These are phyloP conservation scores for Diploscapter pachys DNA, from an alignment of 1,140 invertebrate species.

Conservation along the genomic window DNA sequence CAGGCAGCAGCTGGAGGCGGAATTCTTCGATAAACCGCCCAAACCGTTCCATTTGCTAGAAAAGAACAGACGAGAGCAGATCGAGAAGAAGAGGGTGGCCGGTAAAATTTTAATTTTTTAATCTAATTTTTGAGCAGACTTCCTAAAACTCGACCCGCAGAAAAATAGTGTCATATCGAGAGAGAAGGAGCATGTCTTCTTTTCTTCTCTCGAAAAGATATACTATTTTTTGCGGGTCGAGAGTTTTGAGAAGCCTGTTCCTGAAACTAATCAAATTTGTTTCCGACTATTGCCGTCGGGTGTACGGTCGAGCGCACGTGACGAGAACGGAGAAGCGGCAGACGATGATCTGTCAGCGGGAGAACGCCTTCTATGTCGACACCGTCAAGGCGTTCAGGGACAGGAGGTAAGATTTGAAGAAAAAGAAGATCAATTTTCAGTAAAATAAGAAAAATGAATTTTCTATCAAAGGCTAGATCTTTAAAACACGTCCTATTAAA, in stretches of 20 bases:
- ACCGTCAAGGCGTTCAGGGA: conserved; percentile 93
- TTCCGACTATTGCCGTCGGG: conserved; percentile 84
- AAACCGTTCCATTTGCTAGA: conserved; percentile 83
- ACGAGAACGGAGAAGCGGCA: conserved; percentile 78
- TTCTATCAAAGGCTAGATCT: too few relatives aligned
- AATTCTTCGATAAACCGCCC: conserved; percentile 72
- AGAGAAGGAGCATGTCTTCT: too few relatives aligned
- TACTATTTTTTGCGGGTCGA: too few relatives aligned
- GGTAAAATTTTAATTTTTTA: conserved; percentile 48
- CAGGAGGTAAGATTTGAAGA: conserved; percentile 60
- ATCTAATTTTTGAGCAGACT: not conserved
- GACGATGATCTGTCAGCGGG: conserved; percentile 90
- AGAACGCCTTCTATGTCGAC: conserved; percentile 99
- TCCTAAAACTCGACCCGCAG: too few relatives aligned
- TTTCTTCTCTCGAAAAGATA: too few relatives aligned
- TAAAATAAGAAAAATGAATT: not conserved
- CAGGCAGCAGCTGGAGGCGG: conserved; percentile 85
- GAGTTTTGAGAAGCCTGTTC: too few relatives aligned
- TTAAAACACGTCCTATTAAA: not conserved
- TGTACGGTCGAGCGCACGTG: conserved; percentile 79
- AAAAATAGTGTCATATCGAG: too few relatives aligned
- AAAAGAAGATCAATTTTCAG: not conserved
- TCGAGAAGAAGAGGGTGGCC: conserved; percentile 85
- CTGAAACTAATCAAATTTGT: too few relatives aligned
- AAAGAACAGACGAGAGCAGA: conserved; percentile 78